These are phyloP conservation scores for Desmophyllum pertusum DNA, from an alignment of 92 coral and sea anemone species.

Conservation along the genomic window DNA sequence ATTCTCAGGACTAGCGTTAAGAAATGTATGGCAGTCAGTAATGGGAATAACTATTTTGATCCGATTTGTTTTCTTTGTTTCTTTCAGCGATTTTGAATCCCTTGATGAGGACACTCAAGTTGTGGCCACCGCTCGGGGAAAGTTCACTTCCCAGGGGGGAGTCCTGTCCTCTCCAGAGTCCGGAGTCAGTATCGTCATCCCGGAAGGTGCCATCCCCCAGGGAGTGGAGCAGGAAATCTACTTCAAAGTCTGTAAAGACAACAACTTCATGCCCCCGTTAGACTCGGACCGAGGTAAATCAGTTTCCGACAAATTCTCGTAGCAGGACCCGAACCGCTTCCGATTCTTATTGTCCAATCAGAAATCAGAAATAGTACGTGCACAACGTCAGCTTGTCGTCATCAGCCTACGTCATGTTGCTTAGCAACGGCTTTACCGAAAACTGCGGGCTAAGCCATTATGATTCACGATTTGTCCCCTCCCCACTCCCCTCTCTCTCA, in stretches of 20 bases:
- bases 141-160: conserved; percentile 93
- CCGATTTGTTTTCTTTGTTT: background rate
- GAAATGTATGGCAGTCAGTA: background rate
- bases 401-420: background rate
- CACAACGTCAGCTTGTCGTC: background rate
- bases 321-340: background rate
- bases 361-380: background rate
- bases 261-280: conserved; percentile 94
- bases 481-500: too few species aligned
- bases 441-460: background rate
- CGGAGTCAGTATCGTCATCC: conserved; percentile 97
- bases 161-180: conserved; percentile 91
- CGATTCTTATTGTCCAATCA: too few species aligned
- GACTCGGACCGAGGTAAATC: conserved; percentile 96
- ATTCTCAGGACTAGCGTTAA: background rate
- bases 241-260: conserved; percentile 98
- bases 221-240: conserved; percentile 96
- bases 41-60: background rate
- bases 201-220: conserved; percentile 93
- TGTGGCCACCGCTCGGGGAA: conserved; percentile 99
- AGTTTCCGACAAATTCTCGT: background rate
- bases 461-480: too few species aligned
- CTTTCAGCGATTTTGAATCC: conserved; percentile 93
- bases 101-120: conserved; percentile 94
- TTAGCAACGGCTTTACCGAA: background rate